Evolutionary conservation across 1,140 invertebrate genomes (phyloP).

Genomic region (Heterodera schachtii): DNA sequence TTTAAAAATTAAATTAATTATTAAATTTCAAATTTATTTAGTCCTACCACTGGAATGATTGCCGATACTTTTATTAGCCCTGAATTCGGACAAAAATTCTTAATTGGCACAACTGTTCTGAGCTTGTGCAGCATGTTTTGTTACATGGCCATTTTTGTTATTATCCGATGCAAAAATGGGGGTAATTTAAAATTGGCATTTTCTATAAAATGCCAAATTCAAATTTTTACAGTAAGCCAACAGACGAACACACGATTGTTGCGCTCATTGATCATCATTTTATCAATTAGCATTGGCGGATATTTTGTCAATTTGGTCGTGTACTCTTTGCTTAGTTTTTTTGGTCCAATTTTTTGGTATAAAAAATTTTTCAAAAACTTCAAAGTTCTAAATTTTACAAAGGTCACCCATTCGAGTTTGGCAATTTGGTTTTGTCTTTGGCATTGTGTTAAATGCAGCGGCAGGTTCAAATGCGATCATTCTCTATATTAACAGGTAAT

Average conservation of each 20-base stretch:
- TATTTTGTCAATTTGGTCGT: constrained; percentile 12
- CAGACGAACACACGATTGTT: constrained; percentile 23
- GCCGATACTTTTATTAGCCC: constrained; percentile 1
- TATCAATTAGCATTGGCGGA: constrained; percentile 10
- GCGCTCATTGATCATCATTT: constrained; percentile 26
- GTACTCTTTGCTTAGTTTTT: neutral
- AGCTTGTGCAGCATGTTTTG: neutral
- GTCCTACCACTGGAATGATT: constrained; percentile 10
- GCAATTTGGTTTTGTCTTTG: constrained; percentile 18
- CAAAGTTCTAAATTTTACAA: too few relatives aligned
- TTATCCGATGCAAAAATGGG: constrained; percentile 20
- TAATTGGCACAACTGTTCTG: neutral
- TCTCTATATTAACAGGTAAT: too few relatives aligned
- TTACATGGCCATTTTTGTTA: too few relatives aligned
- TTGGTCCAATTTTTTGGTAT: neutral
- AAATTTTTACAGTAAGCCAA: constrained; percentile 18
- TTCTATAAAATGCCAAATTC: neutral
- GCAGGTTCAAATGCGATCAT: too few relatives aligned
- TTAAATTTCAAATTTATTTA: neutral
- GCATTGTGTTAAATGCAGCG: neutral
- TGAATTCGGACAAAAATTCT: neutral
- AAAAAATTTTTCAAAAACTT: neutral
- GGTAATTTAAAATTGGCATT: neutral
- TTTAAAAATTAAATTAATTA: neutral
- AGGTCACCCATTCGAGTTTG: constrained; percentile 1